These are phyloP conservation scores for Ophion ventricosus DNA, from an alignment of 2,888 invertebrate genomes.

Conservation along the genomic window DNA sequence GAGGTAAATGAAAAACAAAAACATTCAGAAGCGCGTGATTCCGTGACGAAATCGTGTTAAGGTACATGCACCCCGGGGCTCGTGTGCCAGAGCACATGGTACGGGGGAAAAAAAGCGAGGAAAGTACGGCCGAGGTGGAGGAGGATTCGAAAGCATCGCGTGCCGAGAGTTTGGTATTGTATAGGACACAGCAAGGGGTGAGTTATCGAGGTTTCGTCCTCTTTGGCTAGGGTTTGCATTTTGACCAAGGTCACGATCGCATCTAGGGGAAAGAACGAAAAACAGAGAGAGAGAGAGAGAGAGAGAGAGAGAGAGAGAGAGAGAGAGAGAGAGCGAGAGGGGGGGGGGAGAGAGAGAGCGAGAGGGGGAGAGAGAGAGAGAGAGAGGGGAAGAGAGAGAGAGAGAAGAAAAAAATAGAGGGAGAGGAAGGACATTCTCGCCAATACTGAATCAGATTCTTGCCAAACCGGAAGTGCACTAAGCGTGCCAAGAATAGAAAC, in stretches of 20 bases:
- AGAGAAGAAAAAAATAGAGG: too few species aligned
- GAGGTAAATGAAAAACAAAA: constrained; percentile 2
- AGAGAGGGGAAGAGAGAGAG: not conserved
- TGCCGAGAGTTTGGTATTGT: constrained; percentile 30
- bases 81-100: constrained; percentile 16
- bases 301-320: constrained; percentile 1
- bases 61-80: constrained; percentile 49
- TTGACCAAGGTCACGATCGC: constrained; percentile 62
- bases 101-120: not conserved
- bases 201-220: constrained; percentile 50
- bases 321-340: not conserved
- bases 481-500: constrained; percentile 60
- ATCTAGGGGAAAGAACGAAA: constrained; percentile 21
- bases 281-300: not conserved
- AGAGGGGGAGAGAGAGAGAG: not conserved
- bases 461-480: constrained; percentile 59
- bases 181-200: constrained; percentile 21
- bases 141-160: constrained; percentile 53
- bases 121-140: not conserved
- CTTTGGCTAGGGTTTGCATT: constrained; percentile 51
- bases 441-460: constrained; percentile 39
- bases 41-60: constrained; percentile 53
- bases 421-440: not conserved
- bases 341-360: constrained; percentile 4
- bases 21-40: constrained; percentile 8